Evolutionary conservation across 2,888 invertebrate species (phyloP), one percentile per base, ranked within the genome.

Genomic region (Bellardia bayeri): DNA sequence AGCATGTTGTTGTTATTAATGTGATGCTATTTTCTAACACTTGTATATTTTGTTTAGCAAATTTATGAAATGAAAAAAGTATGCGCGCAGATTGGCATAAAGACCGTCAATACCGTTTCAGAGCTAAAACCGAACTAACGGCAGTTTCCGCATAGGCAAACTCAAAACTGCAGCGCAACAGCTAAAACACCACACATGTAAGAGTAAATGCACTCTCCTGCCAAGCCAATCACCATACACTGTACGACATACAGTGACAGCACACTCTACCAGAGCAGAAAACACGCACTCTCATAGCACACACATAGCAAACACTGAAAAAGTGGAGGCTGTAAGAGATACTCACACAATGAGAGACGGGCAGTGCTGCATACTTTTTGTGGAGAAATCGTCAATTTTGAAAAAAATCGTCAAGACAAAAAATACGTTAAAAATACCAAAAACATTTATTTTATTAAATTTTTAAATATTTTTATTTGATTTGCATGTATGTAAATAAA

Each of bases 81-180:
- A 72, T 54, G 76, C 88, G 81, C 84, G 64, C 58, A 72, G 51
- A 71, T 87, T 75, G 82, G 80, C 80, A 83, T 84, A 69, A 49
- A 82, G 49, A 83, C 90, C 91, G 91, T 92, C 92, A 91, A 90
- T 90, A 90, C 91, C 91, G 91, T 90, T 91, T 91, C 91, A 92
- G 91, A 91, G 91, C 91, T 91, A 92, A 92, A 92, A 91, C 92
- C 91, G 92, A 92, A 92, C 92, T 92, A 92, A 92, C 89, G 89
- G 89, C 89, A 89, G 66, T 89, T 89, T 87, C 87, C 85, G 85
- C 87, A 88, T 82, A 82, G 78, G 42, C 86, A 74, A 75, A 68
- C 89, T 87, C 88, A 86, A 79, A 86, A 87, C 75, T 87, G 85
- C 88, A 83, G 83, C 78, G 83, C 88, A 81, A 83, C 86, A 86